A percentile compares a stretch with the other conserved stretches of the same genome.
Conservation (phyloP, 2,113 vertebrate species). For the Gavia stellata region DNA sequence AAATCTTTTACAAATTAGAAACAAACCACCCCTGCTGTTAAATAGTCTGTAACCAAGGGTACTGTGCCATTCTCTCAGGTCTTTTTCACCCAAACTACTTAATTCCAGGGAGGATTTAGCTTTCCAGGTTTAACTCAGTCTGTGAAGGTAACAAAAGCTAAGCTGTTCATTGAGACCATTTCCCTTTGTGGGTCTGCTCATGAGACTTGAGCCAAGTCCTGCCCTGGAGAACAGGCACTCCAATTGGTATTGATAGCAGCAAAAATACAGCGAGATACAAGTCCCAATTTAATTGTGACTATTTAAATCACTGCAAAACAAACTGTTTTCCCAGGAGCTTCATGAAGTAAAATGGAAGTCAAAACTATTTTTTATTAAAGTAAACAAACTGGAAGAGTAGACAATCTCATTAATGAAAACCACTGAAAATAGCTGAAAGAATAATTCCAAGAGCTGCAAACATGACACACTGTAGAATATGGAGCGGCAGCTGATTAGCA, state of each 20-base stretch:
- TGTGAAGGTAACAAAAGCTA: neutral
- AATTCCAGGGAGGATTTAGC: neutral
- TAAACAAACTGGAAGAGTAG: slow-evolving; percentile 61
- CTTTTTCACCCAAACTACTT: neutral
- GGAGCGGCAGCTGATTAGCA: slow-evolving; percentile 38
- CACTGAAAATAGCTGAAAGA: slow-evolving; percentile 54
- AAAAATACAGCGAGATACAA: neutral
- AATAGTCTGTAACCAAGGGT: neutral
- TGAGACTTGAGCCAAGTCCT: neutral
- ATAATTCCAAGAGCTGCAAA: slow-evolving; percentile 50
- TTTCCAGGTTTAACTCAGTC: neutral
- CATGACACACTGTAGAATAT: slow-evolving; percentile 5
- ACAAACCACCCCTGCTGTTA: neutral
- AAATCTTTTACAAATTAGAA: neutral
- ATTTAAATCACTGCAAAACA: slow-evolving; percentile 63
- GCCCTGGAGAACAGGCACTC: neutral
- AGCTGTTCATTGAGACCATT: neutral
- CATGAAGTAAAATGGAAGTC: slow-evolving; percentile 56
- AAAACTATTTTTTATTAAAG: slow-evolving; percentile 55
- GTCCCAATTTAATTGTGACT: slow-evolving; percentile 53
- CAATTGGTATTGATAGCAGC: neutral
- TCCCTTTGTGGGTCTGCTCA: neutral
- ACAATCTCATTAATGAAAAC: slow-evolving; percentile 64
- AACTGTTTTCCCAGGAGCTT: slow-evolving; percentile 51
- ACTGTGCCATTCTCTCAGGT: neutral